Evolutionary conservation across 2,888 invertebrate genomes (phyloP).

Genomic region (Stenoptilia bipunctidactyla): DNA sequence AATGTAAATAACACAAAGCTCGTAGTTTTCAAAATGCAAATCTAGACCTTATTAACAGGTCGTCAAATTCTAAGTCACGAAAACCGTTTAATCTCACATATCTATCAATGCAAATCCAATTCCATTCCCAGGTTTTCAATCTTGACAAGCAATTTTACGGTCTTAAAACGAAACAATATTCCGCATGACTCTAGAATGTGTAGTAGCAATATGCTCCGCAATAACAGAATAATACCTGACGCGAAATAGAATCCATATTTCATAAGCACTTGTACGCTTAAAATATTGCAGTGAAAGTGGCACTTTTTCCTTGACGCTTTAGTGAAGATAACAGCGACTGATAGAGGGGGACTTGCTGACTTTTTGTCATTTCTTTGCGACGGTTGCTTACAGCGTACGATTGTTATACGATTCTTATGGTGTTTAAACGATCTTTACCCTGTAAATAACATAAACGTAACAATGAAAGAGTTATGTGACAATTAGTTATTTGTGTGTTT

Average conservation of each 20-base stretch:
- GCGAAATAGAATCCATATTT: slow-evolving; percentile 66
- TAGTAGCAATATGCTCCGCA: slow-evolving; percentile 58
- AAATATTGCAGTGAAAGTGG: slow-evolving; percentile 52
- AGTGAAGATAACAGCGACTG: slow-evolving; percentile 56
- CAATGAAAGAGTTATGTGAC: too few species aligned
- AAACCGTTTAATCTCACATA: too few species aligned
- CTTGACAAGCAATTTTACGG: slow-evolving; percentile 1
- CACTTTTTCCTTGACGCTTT: slow-evolving; percentile 54
- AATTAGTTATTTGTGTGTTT: too few species aligned
- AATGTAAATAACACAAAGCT: too few species aligned
- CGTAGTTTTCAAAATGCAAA: too few species aligned
- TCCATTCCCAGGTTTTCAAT: too few species aligned
- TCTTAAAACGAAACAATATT: slow-evolving; percentile 11
- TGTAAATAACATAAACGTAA: too few species aligned
- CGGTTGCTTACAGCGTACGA: slow-evolving; percentile 31
- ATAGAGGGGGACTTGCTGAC: slow-evolving; percentile 34
- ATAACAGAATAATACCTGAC: slow-evolving; percentile 66
- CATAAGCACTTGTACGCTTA: slow-evolving; percentile 61
- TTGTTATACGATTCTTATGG: too few species aligned
- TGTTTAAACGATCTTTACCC: too few species aligned
- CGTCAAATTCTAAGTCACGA: too few species aligned
- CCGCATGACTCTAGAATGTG: slow-evolving; percentile 42
- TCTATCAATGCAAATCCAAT: too few species aligned
- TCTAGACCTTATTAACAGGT: too few species aligned
- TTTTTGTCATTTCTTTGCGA: slow-evolving; percentile 37